Evolutionary conservation across 2,888 invertebrate species (phyloP).

Genomic region (Cantharis rustica): DNA sequence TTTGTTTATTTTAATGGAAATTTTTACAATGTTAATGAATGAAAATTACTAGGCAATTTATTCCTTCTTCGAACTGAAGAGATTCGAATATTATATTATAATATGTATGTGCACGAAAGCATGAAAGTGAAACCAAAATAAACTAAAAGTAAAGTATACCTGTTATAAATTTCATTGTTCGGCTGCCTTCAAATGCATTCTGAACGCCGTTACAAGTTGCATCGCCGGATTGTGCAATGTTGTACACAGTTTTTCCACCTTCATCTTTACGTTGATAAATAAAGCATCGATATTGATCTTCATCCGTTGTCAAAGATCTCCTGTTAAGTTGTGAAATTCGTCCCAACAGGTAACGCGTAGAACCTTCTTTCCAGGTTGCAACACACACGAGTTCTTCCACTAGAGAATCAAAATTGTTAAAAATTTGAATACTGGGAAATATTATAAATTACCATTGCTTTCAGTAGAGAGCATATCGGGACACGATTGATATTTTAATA

Average conservation of each 20-base stretch:
- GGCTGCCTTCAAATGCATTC: slow-evolving; percentile 76
- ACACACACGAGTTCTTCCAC: slow-evolving; percentile 82
- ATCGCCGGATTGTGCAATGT: slow-evolving; percentile 77
- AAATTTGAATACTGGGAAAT: slow-evolving; percentile 25
- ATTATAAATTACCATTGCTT: slow-evolving; percentile 67
- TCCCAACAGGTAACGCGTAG: slow-evolving; percentile 78
- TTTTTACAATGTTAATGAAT: not conserved
- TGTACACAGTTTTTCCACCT: slow-evolving; percentile 64
- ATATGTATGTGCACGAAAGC: not conserved
- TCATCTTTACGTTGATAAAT: slow-evolving; percentile 66
- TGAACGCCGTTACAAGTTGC: slow-evolving; percentile 79
- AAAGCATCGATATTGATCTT: slow-evolving; percentile 83
- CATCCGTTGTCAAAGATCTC: slow-evolving; percentile 66
- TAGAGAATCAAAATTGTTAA: slow-evolving; percentile 44
- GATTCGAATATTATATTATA: too few species aligned
- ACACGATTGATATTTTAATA: slow-evolving; percentile 83
- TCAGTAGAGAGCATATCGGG: slow-evolving; percentile 78
- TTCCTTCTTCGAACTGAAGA: too few species aligned
- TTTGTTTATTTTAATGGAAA: not conserved
- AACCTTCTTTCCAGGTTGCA: slow-evolving; percentile 84
- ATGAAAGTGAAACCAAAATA: not conserved
- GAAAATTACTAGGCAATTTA: too few species aligned
- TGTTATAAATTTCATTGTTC: slow-evolving; percentile 77
- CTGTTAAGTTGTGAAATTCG: slow-evolving; percentile 67
- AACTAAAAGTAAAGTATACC: slow-evolving; percentile 58